These are phyloP conservation scores for Helicolenus hilgendorfi DNA, from an alignment of 2,797 vertebrate species.

Conservation along the genomic window DNA sequence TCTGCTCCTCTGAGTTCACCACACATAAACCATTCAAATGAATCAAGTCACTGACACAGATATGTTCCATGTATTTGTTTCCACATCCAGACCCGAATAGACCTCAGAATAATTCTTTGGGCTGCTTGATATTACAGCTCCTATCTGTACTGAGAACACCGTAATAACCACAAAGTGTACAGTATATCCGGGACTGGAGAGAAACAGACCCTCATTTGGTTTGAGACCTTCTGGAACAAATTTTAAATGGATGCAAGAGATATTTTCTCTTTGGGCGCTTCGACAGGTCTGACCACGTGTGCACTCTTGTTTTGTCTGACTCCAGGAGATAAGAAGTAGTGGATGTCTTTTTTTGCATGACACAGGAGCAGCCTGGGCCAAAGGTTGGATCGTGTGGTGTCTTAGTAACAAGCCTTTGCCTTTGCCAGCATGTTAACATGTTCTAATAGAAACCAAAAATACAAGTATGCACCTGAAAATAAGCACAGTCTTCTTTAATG, in stretches of 20 bases:
- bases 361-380: not conserved
- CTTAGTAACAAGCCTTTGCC: not conserved
- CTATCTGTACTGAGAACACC: conserved; percentile 31
- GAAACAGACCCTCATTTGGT: conserved; percentile 37
- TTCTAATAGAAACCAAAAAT: no score
- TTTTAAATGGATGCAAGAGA: conserved; percentile 24
- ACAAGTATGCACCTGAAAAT: no score
- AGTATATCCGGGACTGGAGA: conserved; percentile 31
- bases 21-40: conserved; percentile 38
- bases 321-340: not conserved
- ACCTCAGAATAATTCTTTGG: conserved; percentile 14
- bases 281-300: conserved; percentile 25
- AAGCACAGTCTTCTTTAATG: no score
- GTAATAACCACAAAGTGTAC: conserved; percentile 23
- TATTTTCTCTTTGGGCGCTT: not conserved
- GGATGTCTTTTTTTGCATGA: not conserved
- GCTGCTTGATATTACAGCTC: conserved; percentile 30
- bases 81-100: conserved; percentile 24
- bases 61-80: conserved; percentile 22
- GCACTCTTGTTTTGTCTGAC: not conserved
- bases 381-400: not conserved
- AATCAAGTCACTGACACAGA: conserved; percentile 24
- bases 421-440: no score
- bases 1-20: conserved; percentile 7
- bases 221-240: conserved; percentile 54